Evolutionary conservation across 53 echinoderm and acorn worm species (phyloP), one percentile per base, ranked within the genome.

Genomic region (Glandiceps talaboti): DNA sequence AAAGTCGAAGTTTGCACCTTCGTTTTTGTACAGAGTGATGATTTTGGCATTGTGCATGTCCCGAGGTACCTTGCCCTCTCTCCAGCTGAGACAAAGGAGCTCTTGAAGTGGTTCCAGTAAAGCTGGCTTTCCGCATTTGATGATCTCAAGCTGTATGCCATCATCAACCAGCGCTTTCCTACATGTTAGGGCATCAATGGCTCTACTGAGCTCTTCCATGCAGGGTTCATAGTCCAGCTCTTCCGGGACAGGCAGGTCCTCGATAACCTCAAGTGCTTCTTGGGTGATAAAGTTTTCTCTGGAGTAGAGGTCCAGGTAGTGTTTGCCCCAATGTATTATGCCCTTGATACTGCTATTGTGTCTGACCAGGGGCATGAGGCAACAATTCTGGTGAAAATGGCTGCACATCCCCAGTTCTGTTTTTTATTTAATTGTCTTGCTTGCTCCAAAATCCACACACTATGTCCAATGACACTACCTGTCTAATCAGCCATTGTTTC

Each of bases 11-110:
- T 80, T 33, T 28, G 82, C 86, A 0, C 83, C 88, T 30, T 87
- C 88, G 80, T 88, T 87, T 77, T 87, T 87, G 80, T 87, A 90
- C 29, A 87, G 82, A 1, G 87, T 90, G 75, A 84, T 33, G 14
- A 90, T 90, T 27, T 82, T 84, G 27, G 84, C 81, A 77, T 89
- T 84, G 1, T 78, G 31, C 78, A 80, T 80, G 33, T 82, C 86
- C 30, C 83, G 86, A 1, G 90, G 90, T 20, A 90, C 79, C 1
- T 31, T 76, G 1, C 90, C 84, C 26, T 81, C 82, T 30, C 31
- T 30, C 84, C 84, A 84, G 84, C 87, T 78, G 1, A 32, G 81
- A 78, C 82, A 84, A 28, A 87, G 76, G 31, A 90, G 75, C 0
- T 87, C 76, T 31, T 87, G 85, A 0, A 79, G 77, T 6, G 77